Evolutionary conservation across 1,140 invertebrate species (phyloP).

Genomic region (roundworm (Caenorhabditis elegans)): DNA sequence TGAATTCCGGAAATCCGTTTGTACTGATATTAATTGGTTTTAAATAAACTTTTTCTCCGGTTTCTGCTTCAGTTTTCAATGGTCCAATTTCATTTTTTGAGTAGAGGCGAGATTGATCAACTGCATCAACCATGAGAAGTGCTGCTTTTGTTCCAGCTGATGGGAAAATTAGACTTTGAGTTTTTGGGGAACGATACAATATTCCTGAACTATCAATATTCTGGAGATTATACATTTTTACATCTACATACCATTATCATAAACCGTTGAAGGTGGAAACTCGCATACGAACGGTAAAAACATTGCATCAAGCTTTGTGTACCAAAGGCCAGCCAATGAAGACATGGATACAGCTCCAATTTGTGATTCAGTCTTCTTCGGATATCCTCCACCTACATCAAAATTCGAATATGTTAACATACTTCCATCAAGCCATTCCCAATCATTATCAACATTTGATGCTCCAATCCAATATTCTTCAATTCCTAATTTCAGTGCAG

Average conservation of each 20-base stretch:
- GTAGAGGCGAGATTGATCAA: not conserved
- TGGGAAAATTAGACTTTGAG: not conserved
- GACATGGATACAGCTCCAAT: conserved; percentile 8
- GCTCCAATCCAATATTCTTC: conserved; percentile 16
- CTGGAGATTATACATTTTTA: no score
- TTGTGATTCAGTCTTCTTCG: conserved; percentile 7
- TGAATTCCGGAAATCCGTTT: not conserved
- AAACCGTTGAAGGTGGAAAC: not conserved
- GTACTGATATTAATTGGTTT: not conserved
- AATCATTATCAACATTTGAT: conserved; percentile 21
- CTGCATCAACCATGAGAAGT: not conserved
- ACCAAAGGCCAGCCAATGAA: not conserved
- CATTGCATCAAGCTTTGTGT: not conserved
- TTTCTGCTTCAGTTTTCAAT: not conserved
- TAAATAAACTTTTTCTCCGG: not conserved
- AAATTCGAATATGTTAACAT: conserved; percentile 18
- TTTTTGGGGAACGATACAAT: not conserved
- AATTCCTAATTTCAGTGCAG: conserved; percentile 7
- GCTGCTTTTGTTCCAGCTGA: not conserved
- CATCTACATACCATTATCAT: not conserved
- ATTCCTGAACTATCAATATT: not conserved
- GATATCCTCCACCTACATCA: not conserved
- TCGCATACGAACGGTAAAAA: not conserved
- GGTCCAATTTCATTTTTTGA: not conserved
- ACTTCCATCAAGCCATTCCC: conserved; percentile 15